Evolutionary conservation across 2,888 invertebrate genomes (phyloP).

Genomic region (Didymodactylos carnosus): DNA sequence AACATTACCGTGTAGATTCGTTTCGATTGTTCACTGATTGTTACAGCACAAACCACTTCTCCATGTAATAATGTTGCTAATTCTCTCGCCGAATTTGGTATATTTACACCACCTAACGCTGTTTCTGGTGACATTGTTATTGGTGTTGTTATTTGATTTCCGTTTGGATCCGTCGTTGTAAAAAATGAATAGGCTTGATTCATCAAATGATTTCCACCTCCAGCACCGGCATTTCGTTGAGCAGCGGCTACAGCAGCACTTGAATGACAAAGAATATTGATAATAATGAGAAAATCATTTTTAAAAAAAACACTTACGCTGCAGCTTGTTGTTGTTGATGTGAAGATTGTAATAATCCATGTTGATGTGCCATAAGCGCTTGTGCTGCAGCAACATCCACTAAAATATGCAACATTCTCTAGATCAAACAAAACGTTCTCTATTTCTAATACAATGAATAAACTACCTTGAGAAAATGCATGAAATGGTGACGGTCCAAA

Average conservation of each 20-base stretch:
- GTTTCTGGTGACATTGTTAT: conserved; percentile 84
- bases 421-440: too few relatives aligned
- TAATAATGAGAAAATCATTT: too few relatives aligned
- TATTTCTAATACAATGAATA: too few relatives aligned
- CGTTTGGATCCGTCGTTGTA: not conserved
- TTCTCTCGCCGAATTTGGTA: conserved; percentile 73
- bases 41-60: conserved; percentile 90
- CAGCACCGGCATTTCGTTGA: too few relatives aligned
- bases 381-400: conserved; percentile 27
- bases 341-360: too few relatives aligned
- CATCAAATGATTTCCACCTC: not conserved
- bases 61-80: conserved; percentile 78
- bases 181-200: not conserved
- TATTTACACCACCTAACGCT: conserved; percentile 70
- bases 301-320: not conserved
- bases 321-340: not conserved
- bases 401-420: too few relatives aligned
- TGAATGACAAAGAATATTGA: too few relatives aligned
- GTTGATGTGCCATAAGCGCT: not conserved
- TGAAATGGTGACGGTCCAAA: not conserved
- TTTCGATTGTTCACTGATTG: conserved; percentile 64
- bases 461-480: not conserved
- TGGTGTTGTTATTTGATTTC: conserved; percentile 36
- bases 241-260: not conserved
- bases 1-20: conserved; percentile 71